Evolutionary conservation across 2,888 invertebrate genomes (phyloP), one percentile per base, ranked within the genome.

Genomic region (Pegoplata infirma): DNA sequence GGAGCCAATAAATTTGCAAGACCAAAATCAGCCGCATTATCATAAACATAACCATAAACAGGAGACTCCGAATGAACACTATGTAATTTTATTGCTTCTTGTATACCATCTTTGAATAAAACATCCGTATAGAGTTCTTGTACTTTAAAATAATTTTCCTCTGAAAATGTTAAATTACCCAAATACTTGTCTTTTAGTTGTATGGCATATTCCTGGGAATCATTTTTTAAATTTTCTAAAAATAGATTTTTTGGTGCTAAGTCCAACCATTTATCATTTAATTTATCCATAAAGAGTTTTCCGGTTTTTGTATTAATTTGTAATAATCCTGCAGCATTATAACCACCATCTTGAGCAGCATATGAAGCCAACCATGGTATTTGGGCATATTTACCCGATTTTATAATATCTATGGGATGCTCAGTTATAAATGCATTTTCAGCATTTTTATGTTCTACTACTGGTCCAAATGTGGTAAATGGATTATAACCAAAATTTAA

Each of bases 381-480:
- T 77, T 93, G 91, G n/a, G 91, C 90, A 82, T 93, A 92, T 32
- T 91, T 89, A 0, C 93, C 93, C 7, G 91, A 89, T 74, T 87
- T 90, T 1, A 95, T 90, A 0, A 94, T 91, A 36, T 91, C 90
- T 81, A 91, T 91, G 0, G 96, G 95, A 72, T 93, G 91, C 76
- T 93, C 91, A 0, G 91, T 91, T 5, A 96, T 88, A 88, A 95
- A 94, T 0, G 94, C 92, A 21, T 92, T 90, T 12, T 88, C 81
- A 0, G 89, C 86, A 32, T 85, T 84, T 0, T 86, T 71, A 0
- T 91, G 88, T 83, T 96, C 96, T 0, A 93, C 90, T 0, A 94
- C 94, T 0, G 95, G 94, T 0, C 93, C 94, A 86, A 95, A 95
- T 0, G 94, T 93, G 0, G 94, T 92, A 85, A 94, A 94, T 77